phyloP scores from a whole-genome alignment of 2,113 vertebrate species.

The Pomatostomus ruficeps region DNA sequence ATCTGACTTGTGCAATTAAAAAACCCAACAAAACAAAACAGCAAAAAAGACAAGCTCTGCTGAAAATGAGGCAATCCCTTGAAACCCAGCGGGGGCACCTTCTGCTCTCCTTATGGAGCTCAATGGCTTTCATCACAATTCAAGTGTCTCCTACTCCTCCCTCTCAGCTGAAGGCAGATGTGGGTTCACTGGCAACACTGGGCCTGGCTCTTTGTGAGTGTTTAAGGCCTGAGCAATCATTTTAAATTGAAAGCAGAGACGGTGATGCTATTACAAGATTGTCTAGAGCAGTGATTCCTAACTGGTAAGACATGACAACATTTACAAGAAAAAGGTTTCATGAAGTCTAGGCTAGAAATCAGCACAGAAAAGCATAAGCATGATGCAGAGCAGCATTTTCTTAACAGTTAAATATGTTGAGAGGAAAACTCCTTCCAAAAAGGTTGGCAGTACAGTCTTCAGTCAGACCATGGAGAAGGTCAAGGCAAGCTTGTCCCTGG shows the following conservation, averaged over 20 bases:
- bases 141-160: constrained; percentile 28
- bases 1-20: not conserved
- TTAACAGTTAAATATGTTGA: not conserved
- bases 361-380: not conserved
- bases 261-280: not conserved
- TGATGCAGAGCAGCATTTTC: not conserved
- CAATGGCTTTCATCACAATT: constrained; percentile 19
- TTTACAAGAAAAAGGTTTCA: not conserved
- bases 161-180: constrained; percentile 43
- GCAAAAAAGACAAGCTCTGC: not conserved
- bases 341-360: not conserved
- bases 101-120: constrained; percentile 44
- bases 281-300: constrained; percentile 26
- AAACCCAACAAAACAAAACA: not conserved
- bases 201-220: constrained; percentile 11
- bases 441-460: not conserved
- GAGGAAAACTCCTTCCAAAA: not conserved
- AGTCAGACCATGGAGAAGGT: not conserved
- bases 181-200: constrained; percentile 3
- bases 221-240: constrained; percentile 39
- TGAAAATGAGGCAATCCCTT: constrained; percentile 21
- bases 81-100: constrained; percentile 19
- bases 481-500: not conserved
- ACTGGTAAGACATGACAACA: constrained; percentile 8
- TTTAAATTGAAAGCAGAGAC: constrained; percentile 51